Evolutionary conservation across 2,113 vertebrate species (phyloP).

Genomic region (Gavia stellata): DNA sequence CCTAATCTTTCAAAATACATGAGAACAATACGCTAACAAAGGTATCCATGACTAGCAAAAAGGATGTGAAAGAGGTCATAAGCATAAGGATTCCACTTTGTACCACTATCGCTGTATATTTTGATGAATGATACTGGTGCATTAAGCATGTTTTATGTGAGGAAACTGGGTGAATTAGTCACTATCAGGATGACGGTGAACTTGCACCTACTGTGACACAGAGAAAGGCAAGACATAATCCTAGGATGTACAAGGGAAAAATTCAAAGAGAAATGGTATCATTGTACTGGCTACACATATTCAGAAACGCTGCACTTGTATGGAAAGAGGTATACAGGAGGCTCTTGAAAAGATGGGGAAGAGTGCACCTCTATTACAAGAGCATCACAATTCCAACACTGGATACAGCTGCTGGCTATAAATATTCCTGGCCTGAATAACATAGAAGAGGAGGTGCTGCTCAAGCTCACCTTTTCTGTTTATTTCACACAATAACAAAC

Average conservation of each 20-base stretch:
- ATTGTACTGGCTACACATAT: background rate
- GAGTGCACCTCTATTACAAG: background rate
- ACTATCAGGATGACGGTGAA: background rate
- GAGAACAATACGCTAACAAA: background rate
- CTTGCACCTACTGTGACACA: too few relatives aligned
- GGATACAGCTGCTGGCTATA: background rate
- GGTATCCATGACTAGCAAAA: background rate
- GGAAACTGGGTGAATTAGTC: background rate
- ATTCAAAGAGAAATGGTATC: background rate
- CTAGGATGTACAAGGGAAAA: background rate
- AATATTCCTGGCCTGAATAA: background rate
- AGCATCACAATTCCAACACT: background rate
- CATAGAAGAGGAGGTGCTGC: background rate
- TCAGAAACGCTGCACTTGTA: background rate
- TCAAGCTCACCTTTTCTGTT: background rate
- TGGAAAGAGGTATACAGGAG: background rate
- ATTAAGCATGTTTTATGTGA: background rate
- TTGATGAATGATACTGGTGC: background rate
- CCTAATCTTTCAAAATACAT: background rate
- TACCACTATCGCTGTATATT: accelerated
- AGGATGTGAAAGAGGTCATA: background rate
- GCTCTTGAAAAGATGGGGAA: background rate
- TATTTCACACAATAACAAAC: background rate
- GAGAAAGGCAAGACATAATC: background rate
- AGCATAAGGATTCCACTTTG: background rate